Evolutionary conservation across 2,113 vertebrate genomes (phyloP), one percentile per base, ranked within the genome.

Genomic region (Mormyrus iriodes): DNA sequence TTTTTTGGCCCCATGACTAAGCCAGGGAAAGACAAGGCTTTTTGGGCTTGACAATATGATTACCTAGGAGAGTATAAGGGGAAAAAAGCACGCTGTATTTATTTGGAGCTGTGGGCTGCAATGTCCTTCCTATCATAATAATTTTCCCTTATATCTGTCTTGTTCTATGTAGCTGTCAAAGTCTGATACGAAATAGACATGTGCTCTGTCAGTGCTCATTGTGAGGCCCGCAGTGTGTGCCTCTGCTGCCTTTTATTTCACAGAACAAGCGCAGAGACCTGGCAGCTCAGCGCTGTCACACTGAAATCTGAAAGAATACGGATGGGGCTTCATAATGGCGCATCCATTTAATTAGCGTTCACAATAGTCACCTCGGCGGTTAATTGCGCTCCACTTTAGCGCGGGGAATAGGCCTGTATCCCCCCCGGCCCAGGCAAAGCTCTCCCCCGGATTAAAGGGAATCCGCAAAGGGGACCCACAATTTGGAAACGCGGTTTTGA

Each of bases 71-170:
- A 86, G 51, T 86, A 19, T 35, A 86, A 86, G 49, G 12, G 19
- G 55, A 48, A 35, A 86, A 52, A 86, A 35, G 51, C 83, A 35
- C 21, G 51, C 51, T 53, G 31, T 55, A 53, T 55, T 86, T 86
- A 86, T 86, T 86, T 52, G 51, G 13, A 19, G 85, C 24, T 53
- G 85, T 86, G 31, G 51, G 85, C 21, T 84, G 82, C 85, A 39
- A 39, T 86, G 85, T 86, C 82, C 17, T 86, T 86, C 48, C 27
- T 53, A 86, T 86, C 24, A 84, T 84, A 52, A 86, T 86, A 86
- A 86, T 86, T 55, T 53, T 86, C 85, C 19, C 85, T 35, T 86
- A 35, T 86, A 27, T 86, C 48, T 86, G n/a, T 85, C 51, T 55
- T 86, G 8, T 86, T 52, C 51, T 53, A 21, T 86, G 51, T 55